Evolutionary conservation across 2,113 vertebrate genomes (phyloP).

Genomic region (Tupaia chinensis): DNA sequence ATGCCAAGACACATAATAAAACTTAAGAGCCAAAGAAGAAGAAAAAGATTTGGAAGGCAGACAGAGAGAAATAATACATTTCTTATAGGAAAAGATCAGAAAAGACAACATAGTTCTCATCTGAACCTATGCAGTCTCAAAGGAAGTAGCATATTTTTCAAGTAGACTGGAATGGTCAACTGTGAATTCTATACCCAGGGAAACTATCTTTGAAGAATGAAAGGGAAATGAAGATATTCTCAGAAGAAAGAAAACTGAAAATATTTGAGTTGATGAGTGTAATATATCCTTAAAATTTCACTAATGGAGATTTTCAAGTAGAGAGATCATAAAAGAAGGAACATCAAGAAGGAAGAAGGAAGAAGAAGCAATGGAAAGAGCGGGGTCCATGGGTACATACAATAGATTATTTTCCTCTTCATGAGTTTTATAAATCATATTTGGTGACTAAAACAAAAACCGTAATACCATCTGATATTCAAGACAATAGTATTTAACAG

Average conservation of each 20-base stretch:
- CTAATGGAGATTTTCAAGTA: background rate
- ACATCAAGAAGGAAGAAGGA: background rate
- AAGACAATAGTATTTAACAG: background rate
- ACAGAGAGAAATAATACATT: background rate
- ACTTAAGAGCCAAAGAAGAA: background rate
- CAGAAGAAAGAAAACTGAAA: background rate
- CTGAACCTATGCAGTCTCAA: background rate
- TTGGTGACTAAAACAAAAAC: background rate
- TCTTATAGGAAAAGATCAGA: background rate
- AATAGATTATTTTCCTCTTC: background rate
- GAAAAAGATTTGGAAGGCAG: background rate
- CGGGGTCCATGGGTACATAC: background rate
- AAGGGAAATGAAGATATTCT: background rate
- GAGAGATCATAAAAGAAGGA: background rate
- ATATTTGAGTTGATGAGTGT: background rate
- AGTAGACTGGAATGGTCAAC: background rate
- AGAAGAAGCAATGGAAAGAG: background rate
- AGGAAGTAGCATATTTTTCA: background rate
- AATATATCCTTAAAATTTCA: background rate
- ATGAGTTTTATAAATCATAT: background rate
- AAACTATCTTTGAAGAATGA: background rate
- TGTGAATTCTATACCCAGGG: background rate
- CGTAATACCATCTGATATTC: background rate
- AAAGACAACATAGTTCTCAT: background rate
- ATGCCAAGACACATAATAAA: background rate